Percentiles rank a stretch among this genome's conserved stretches.
phyloP scores from a whole-genome alignment of 2,113 vertebrate genomes.

The Vulpes ferrilata region DNA sequence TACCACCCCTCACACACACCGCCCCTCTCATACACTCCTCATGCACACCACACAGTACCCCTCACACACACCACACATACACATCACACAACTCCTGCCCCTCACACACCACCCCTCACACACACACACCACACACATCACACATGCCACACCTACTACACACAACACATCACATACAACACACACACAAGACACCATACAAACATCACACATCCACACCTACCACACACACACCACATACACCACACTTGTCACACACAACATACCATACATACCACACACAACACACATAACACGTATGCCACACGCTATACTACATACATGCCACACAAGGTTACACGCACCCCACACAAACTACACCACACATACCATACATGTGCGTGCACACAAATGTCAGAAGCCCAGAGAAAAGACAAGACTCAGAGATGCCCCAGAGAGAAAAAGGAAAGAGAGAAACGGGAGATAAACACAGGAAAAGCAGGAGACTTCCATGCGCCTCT shows the following conservation, averaged over 20 bases:
- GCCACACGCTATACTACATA: neutral
- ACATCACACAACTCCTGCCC: neutral
- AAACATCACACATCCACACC: neutral
- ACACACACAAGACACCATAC: neutral
- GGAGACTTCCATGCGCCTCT: rapidly evolving
- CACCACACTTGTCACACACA: neutral
- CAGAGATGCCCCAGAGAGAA: neutral
- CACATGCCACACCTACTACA: too few species aligned
- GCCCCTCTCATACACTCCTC: too few species aligned
- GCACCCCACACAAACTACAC: neutral
- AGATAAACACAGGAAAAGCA: neutral
- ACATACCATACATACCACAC: neutral
- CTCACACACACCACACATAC: neutral
- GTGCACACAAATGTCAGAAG: neutral
- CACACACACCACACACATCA: neutral
- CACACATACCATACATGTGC: neutral
- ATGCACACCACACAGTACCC: neutral
- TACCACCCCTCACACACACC: neutral
- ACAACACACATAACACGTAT: neutral
- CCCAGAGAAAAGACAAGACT: neutral
- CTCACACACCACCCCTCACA: neutral
- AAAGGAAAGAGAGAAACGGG: neutral
- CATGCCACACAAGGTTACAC: neutral
- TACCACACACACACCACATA: too few species aligned
- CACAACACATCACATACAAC: neutral